A percentile compares a stretch with the other conserved stretches of the same genome.
Conservation (phyloP, 2,888 invertebrate genomes). For the Drosophila lutescens region DNA sequence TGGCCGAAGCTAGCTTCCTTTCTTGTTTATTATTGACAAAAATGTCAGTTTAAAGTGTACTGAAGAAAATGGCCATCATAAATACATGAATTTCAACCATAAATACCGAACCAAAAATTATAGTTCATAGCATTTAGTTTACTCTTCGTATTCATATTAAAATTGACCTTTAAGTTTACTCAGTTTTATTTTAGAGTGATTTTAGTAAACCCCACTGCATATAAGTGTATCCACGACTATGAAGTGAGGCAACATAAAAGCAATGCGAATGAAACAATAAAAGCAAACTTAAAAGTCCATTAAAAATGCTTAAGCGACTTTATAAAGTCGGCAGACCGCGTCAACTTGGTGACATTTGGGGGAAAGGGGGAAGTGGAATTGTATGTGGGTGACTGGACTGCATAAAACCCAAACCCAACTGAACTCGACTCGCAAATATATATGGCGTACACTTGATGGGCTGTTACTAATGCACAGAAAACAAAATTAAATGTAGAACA, state of each 20-base stretch:
- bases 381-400: conserved; percentile 35
- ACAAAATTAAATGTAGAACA: neutral
- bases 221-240: conserved; percentile 18
- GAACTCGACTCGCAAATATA: conserved; percentile 32
- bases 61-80: no score
- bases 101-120: no score
- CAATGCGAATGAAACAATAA: conserved; percentile 57
- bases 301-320: conserved; percentile 75
- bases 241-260: conserved; percentile 37
- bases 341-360: conserved; percentile 54
- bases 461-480: conserved; percentile 2
- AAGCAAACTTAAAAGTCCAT: conserved; percentile 80
- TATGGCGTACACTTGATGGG: conserved; percentile 41
- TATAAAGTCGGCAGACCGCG: conserved; percentile 66
- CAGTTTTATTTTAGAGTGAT: neutral
- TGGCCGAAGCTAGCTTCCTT: no score
- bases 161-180: neutral
- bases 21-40: no score
- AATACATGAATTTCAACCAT: no score
- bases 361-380: neutral
- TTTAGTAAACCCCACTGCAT: conserved; percentile 9
- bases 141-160: no score
- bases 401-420: conserved; percentile 21
- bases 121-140: no score
- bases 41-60: no score